Conservation (phyloP, 2,113 vertebrate species). For the Daphoenositta chrysoptera region DNA sequence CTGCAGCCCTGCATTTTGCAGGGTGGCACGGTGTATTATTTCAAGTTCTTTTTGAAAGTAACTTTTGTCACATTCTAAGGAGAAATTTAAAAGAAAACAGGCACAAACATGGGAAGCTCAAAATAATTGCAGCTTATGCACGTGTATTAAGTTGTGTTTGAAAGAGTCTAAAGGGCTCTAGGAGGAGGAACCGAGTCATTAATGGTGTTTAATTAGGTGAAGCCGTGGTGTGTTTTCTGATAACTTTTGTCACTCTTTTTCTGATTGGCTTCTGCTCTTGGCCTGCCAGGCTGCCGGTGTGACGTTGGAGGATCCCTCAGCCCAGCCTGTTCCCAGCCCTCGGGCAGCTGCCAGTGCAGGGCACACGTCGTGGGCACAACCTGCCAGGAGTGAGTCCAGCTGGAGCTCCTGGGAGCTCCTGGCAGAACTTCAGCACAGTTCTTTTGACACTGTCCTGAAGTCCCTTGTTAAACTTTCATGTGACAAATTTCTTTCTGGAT, state of each 20-base stretch:
- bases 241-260: neutral
- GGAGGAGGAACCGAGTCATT: neutral
- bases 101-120: neutral
- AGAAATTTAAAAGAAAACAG: neutral
- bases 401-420: neutral
- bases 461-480: neutral
- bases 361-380: slow-evolving; percentile 74
- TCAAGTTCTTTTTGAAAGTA: neutral
- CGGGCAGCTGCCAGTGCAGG: slow-evolving; percentile 81
- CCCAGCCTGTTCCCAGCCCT: slow-evolving; percentile 65
- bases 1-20: neutral
- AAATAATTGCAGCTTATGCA: neutral
- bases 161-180: neutral
- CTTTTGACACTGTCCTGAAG: neutral
- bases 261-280: neutral
- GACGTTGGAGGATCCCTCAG: slow-evolving; percentile 82
- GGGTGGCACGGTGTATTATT: neutral
- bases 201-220: neutral
- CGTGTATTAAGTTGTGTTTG: neutral
- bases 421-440: neutral
- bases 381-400: slow-evolving; percentile 82
- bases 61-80: neutral
- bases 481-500: neutral
- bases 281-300: slow-evolving; percentile 81
- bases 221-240: neutral